Percentiles rank a stretch among this genome's conserved stretches.
Evolutionary conservation across 2,113 vertebrate species (phyloP).

Genomic region (Camelus dromedarius): DNA sequence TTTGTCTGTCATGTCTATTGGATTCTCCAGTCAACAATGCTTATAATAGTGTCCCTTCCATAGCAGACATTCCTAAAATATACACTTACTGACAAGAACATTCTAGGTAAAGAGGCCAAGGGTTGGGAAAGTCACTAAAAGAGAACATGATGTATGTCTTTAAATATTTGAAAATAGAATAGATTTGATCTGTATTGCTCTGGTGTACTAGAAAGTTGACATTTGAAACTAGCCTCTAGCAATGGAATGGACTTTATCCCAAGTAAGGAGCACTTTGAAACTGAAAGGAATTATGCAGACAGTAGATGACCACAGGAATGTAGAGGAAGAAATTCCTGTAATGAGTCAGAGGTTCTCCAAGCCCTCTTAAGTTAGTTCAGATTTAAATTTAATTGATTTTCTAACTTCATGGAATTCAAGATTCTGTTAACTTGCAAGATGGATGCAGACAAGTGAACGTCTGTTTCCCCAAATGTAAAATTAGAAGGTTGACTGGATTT

Average conservation of each 20-base stretch:
- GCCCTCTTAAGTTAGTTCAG: background rate
- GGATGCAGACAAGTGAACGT: background rate
- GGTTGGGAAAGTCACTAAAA: background rate
- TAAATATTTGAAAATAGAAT: background rate
- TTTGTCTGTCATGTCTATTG: background rate
- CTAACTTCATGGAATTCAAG: background rate
- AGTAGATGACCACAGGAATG: background rate
- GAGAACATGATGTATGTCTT: background rate
- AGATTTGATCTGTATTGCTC: background rate
- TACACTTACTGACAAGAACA: background rate
- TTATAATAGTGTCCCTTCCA: background rate
- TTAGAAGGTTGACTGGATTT: background rate
- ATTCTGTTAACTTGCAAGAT: constrained; percentile 29
- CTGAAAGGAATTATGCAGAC: background rate
- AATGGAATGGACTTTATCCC: background rate
- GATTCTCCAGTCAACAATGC: background rate
- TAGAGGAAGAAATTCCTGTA: background rate
- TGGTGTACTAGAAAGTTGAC: background rate
- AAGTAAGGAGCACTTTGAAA: background rate
- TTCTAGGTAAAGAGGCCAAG: background rate
- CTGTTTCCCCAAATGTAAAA: constrained; percentile 1
- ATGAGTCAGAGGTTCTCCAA: background rate
- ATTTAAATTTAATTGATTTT: constrained; percentile 43
- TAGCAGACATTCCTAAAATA: background rate
- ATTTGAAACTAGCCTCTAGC: background rate